Evolutionary conservation across 1,140 invertebrate species (phyloP).

Genomic region (Eriocheir sinensis): DNA sequence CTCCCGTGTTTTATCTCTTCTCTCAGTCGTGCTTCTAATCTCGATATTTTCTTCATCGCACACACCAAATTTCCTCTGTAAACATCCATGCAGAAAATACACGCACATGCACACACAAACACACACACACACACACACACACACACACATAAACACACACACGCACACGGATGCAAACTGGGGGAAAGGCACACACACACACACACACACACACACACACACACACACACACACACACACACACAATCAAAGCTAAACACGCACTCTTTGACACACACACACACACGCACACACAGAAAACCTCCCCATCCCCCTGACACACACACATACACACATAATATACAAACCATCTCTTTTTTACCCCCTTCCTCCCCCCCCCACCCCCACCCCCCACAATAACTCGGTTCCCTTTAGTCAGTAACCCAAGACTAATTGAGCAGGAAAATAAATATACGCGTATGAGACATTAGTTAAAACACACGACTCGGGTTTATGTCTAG

Average conservation of each 20-base stretch:
- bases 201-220: not conserved
- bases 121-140: slow-evolving; percentile 22
- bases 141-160: slow-evolving; percentile 13
- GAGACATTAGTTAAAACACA: not conserved
- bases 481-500: not conserved
- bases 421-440: not conserved
- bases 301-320: not conserved
- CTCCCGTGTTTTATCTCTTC: slow-evolving; percentile 55
- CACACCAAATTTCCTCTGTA: slow-evolving; percentile 27
- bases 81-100: not conserved
- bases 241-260: slow-evolving; percentile 11
- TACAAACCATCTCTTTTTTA: not conserved
- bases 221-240: slow-evolving; percentile 34
- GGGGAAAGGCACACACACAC: not conserved
- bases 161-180: not conserved
- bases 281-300: not conserved
- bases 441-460: not conserved
- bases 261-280: not conserved
- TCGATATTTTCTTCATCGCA: not conserved
- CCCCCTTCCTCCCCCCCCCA: too few species aligned
- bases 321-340: slow-evolving; percentile 7
- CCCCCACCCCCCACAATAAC: not conserved
- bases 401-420: not conserved
- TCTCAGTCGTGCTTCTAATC: slow-evolving; percentile 19
- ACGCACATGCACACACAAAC: not conserved